Base-by-base conservation (phyloP, 2,797 vertebrate genomes). In the Microchirus variegatus region DNA sequence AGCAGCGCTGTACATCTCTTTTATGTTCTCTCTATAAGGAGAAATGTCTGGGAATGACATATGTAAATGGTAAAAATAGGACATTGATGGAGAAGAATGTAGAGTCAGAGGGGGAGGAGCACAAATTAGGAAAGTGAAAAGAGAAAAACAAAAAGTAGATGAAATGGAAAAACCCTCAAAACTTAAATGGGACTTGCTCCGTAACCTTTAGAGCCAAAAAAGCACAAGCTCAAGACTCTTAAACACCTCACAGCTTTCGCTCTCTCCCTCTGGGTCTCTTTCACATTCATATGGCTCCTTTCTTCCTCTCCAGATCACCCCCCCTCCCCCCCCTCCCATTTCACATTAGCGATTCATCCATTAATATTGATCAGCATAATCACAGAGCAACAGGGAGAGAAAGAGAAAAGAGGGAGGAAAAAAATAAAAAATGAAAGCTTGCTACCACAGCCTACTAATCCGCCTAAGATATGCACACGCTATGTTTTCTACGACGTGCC, bases 281-380 rank as follows among this genome's bases (percentile, higher is more conserved):
- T 35, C 15, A 19, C 47, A 52, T 17, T 26, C 26, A 19, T n/a
- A 22, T 42, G 19, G 8, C 14, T n/a, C 22, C 35, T 13, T 12
- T 62, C 53, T 40, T 9, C n/a, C 2, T 16, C 47, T 62, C 63
- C 11, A 13, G 54, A 58, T 47, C 26, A 15, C 17, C 47, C 11
- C 44, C 63, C 44, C 10, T 5, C 18, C n/a, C n/a, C 22, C 3
- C 22, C 3, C 5, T 22, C 22, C 59, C 18, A 48, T 51, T 40
- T 69, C 56, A 47, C 55, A 70, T 55, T 42, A 67, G 46, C 54
- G 61, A 78, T 74, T 82, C 68, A 75, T 72, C 73, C 68, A 83
- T 84, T 80, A 82, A 60, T 75, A 90, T 79, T 71, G 86, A 90
- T 87, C 78, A 75, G 69, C 76, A 82, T 65, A 86, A 79, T 77